These are phyloP conservation scores for Protophormia terraenovae DNA, from an alignment of 2,888 invertebrate species.

Conservation along the genomic window DNA sequence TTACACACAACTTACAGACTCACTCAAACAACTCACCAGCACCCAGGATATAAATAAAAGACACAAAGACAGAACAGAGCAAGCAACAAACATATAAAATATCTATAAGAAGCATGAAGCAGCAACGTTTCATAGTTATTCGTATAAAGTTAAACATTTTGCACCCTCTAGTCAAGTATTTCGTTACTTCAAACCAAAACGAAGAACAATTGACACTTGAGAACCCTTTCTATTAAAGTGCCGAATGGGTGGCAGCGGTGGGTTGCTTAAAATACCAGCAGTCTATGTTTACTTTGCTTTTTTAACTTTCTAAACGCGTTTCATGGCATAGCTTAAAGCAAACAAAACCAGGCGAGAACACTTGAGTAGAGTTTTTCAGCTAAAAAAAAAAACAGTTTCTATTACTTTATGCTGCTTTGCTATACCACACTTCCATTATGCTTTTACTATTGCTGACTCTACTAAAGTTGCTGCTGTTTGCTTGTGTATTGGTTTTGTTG, in stretches of 20 bases:
- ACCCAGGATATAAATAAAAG: neutral
- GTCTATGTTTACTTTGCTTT: constrained; percentile 15
- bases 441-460: neutral
- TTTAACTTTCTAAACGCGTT: constrained; percentile 33
- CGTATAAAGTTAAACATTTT: constrained; percentile 14
- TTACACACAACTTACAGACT: neutral
- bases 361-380: constrained; percentile 14
- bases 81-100: neutral
- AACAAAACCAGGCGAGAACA: constrained; percentile 33
- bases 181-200: constrained; percentile 29
- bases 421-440: neutral
- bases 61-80: neutral
- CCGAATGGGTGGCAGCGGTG: constrained; percentile 25
- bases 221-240: constrained; percentile 53
- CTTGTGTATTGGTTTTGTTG: neutral
- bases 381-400: neutral
- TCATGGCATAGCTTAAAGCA: constrained; percentile 46
- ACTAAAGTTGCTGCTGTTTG: neutral
- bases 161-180: constrained; percentile 27
- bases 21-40: neutral
- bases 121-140: neutral
- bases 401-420: neutral
- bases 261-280: neutral
- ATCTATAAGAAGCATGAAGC: neutral
- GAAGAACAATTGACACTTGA: constrained; percentile 60